Percentiles rank a stretch among this genome's conserved stretches.
Conservation (phyloP, 2,888 invertebrate genomes). For the Achlya flavicornis region DNA sequence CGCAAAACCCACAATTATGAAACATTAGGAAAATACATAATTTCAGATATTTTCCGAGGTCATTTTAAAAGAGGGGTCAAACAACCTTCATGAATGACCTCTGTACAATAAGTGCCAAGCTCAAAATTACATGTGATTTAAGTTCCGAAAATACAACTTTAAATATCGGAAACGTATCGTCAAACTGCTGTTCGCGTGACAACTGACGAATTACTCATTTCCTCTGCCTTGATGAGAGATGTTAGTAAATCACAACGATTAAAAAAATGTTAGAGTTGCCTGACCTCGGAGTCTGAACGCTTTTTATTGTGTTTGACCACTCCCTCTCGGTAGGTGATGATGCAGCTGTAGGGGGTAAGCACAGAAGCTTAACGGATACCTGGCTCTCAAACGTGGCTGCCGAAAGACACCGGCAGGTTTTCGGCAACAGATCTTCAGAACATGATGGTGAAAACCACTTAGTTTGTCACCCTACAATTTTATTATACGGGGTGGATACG, state of each 20-base stretch:
- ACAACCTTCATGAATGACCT: conserved; percentile 7
- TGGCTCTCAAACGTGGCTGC: too few relatives aligned
- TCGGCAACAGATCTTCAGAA: too few relatives aligned
- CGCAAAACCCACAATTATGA: background rate
- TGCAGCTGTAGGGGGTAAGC: too few relatives aligned
- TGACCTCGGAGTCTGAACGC: too few relatives aligned
- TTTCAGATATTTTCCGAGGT: background rate
- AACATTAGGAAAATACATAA: background rate
- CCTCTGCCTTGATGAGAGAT: background rate
- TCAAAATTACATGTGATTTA: conserved; percentile 7
- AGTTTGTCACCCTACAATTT: too few relatives aligned
- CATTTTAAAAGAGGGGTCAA: background rate
- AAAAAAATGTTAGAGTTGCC: too few relatives aligned
- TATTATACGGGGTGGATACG: too few relatives aligned
- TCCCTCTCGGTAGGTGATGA: too few relatives aligned
- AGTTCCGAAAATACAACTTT: background rate
- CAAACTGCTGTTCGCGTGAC: conserved; percentile 2
- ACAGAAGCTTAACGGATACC: too few relatives aligned
- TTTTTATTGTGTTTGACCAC: background rate
- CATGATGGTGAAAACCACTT: too few relatives aligned
- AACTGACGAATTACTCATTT: background rate
- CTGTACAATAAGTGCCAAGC: background rate
- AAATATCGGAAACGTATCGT: conserved; percentile 8
- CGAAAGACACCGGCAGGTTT: too few relatives aligned
- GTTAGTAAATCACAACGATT: background rate